These are phyloP conservation scores for western clawed frog (Xenopus tropicalis) DNA, from an alignment of 2,113 vertebrate species.

Conservation along the genomic window DNA sequence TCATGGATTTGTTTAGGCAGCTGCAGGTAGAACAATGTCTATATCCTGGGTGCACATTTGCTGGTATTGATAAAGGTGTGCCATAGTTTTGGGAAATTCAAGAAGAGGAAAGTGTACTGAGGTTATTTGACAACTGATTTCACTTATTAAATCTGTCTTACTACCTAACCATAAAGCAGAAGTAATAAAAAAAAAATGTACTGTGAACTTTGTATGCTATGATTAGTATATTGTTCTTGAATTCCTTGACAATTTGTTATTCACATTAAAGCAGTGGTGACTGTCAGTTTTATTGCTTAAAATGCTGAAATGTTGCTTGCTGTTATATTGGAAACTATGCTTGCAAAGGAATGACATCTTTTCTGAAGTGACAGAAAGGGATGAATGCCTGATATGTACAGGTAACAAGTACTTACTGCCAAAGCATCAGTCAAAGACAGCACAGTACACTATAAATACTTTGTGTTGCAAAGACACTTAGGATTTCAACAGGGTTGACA, in stretches of 20 bases:
- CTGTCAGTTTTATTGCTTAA: conserved; percentile 34
- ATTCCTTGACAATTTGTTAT: conserved; percentile 32
- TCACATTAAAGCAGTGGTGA: conserved; percentile 26
- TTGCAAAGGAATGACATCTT: conserved; percentile 38
- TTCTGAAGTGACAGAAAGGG: conserved; percentile 25
- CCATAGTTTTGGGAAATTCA: too few relatives aligned
- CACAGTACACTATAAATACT: conserved; percentile 29
- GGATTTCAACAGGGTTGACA: conserved; percentile 21
- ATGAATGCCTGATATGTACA: conserved; percentile 30
- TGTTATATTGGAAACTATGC: conserved; percentile 24
- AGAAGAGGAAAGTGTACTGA: too few relatives aligned
- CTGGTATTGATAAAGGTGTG: too few relatives aligned
- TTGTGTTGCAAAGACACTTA: conserved; percentile 23
- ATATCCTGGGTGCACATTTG: too few relatives aligned
- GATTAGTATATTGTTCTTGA: not conserved
- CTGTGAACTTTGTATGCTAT: not conserved
- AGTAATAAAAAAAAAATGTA: not conserved
- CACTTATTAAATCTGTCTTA: too few relatives aligned
- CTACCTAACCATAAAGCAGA: too few relatives aligned
- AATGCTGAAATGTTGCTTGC: conserved; percentile 3
- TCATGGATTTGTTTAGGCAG: too few relatives aligned
- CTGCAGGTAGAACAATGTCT: too few relatives aligned
- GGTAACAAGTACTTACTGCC: conserved; percentile 31
- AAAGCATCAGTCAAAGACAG: conserved; percentile 27
- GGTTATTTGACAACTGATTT: too few relatives aligned